Conservation (phyloP, 1,140 invertebrate genomes). For the Trypoxylus dichotomus region DNA sequence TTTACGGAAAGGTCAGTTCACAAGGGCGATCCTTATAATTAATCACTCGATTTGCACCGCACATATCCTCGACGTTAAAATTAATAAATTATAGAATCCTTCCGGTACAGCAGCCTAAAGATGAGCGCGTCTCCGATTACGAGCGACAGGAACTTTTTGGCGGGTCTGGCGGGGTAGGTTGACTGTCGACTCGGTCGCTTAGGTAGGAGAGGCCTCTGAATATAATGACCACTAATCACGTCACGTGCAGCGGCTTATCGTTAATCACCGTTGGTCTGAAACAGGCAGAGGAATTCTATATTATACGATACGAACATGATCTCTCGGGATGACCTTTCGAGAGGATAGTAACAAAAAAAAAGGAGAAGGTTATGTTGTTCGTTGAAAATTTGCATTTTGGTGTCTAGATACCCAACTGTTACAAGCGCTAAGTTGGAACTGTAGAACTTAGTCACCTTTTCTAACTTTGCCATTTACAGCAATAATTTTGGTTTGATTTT, state of each 20-base stretch:
- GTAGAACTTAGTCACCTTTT: too few species aligned
- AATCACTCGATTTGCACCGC: too few species aligned
- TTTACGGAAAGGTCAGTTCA: too few species aligned
- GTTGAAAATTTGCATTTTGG: neutral
- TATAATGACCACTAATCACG: conserved; percentile 33
- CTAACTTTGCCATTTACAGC: too few species aligned
- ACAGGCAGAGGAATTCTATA: conserved; percentile 30
- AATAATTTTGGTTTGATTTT: too few species aligned
- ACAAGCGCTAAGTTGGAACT: too few species aligned
- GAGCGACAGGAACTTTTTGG: neutral
- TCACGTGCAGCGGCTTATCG: conserved; percentile 42
- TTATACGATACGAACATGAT: conserved; percentile 31
- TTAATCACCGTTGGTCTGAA: conserved; percentile 49
- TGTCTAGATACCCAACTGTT: too few species aligned
- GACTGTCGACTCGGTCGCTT: neutral
- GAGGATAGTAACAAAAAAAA: neutral
- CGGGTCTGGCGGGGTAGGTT: neutral
- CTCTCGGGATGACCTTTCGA: neutral
- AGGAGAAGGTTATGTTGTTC: neutral
- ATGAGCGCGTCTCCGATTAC: neutral
- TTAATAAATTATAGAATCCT: neutral
- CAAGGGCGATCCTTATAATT: too few species aligned
- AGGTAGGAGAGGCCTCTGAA: neutral
- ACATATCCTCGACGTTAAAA: neutral
- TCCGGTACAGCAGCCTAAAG: neutral